Evolutionary conservation across 2,113 vertebrate species (phyloP).

Genomic region (Ctenomys sociabilis): DNA sequence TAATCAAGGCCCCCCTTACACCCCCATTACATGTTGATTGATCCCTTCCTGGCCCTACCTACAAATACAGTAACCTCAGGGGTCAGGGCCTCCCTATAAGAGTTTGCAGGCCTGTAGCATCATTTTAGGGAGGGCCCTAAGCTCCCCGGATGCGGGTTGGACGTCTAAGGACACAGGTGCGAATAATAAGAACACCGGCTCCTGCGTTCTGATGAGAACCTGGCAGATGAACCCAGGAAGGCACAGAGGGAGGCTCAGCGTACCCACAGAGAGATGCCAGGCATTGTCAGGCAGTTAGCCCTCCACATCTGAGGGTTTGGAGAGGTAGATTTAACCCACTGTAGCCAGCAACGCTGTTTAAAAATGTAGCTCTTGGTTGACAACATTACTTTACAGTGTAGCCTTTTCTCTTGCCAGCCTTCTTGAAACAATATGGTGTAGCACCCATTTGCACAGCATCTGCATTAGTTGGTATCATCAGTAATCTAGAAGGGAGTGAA

Average conservation of each 20-base stretch:
- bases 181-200: background rate
- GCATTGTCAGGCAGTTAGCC: background rate
- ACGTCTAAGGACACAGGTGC: background rate
- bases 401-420: background rate
- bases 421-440: background rate
- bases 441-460: no score
- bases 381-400: background rate
- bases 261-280: rapidly evolving
- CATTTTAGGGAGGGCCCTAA: background rate
- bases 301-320: background rate
- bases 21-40: background rate
- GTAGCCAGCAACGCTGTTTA: background rate
- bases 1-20: background rate
- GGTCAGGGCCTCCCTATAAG: background rate
- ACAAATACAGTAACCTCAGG: background rate
- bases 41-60: background rate
- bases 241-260: background rate
- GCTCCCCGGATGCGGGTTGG: background rate
- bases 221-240: no score
- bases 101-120: background rate
- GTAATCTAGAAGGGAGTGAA: background rate
- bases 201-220: background rate
- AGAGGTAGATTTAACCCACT: background rate
- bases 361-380: background rate
- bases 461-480: no score